A percentile compares a stretch with the other conserved stretches of the same genome.
Evolutionary conservation across 2,113 vertebrate genomes (phyloP).

Genomic region (Ciconia stormi): DNA sequence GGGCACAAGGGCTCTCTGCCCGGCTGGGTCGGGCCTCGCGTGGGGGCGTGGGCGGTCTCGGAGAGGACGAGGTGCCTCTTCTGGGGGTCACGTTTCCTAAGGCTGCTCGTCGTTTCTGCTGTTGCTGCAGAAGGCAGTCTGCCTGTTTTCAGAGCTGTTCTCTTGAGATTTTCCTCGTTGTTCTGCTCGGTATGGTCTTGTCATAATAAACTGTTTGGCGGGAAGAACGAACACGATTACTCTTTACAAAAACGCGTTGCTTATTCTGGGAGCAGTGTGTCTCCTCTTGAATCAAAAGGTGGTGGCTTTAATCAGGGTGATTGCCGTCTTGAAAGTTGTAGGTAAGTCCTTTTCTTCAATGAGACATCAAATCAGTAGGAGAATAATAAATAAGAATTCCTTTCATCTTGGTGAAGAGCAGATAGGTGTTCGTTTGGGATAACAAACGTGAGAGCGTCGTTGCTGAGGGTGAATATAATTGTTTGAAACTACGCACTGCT

Average conservation of each 20-base stretch:
- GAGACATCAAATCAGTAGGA: rapidly evolving
- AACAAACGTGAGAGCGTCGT: rapidly evolving
- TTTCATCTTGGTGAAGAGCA: rapidly evolving
- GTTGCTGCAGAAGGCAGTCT: rapidly evolving
- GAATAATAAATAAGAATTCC: rapidly evolving
- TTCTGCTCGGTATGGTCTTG: rapidly evolving
- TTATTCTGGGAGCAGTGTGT: rapidly evolving
- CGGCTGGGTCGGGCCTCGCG: neutral
- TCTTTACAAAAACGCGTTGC: rapidly evolving
- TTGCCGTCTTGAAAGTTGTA: rapidly evolving
- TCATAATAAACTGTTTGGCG: rapidly evolving
- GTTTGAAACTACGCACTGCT: rapidly evolving
- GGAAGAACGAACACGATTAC: rapidly evolving
- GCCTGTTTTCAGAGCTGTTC: rapidly evolving
- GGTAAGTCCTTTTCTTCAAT: rapidly evolving
- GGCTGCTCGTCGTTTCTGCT: neutral
- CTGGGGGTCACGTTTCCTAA: rapidly evolving
- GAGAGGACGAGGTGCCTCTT: neutral
- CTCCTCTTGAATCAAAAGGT: rapidly evolving
- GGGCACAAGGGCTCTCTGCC: neutral
- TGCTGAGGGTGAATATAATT: rapidly evolving
- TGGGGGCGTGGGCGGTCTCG: neutral
- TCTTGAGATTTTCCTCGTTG: rapidly evolving
- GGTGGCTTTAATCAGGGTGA: rapidly evolving
- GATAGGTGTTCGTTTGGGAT: rapidly evolving